These are phyloP conservation scores for Daphoenositta chrysoptera DNA, from an alignment of 2,113 vertebrate genomes.

Conservation along the genomic window DNA sequence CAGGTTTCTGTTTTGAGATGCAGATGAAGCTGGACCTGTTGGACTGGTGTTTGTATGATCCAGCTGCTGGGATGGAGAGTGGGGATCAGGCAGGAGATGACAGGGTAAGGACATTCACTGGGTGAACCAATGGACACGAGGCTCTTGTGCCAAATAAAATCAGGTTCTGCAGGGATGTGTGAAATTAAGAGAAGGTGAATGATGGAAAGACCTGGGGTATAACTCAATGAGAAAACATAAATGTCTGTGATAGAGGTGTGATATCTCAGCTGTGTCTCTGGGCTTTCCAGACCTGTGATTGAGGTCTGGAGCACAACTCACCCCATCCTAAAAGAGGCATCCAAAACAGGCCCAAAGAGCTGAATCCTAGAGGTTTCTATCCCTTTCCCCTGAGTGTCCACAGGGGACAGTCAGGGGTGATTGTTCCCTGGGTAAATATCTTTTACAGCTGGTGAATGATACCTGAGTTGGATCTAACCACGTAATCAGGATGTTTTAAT, in stretches of 20 bases:
- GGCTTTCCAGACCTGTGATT: neutral
- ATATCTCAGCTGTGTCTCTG: neutral
- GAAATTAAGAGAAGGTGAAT: neutral
- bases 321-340: neutral
- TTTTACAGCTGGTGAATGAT: neutral
- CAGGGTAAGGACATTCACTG: neutral
- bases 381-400: neutral
- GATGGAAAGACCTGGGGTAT: neutral
- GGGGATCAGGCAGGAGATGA: neutral
- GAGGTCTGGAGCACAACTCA: neutral
- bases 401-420: neutral
- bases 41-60: neutral
- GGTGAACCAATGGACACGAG: neutral
- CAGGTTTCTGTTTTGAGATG: neutral
- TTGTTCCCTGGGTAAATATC: rapidly evolving
- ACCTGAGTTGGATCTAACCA: neutral
- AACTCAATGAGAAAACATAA: neutral
- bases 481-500: neutral
- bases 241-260: neutral
- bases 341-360: neutral
- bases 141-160: neutral
- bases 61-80: neutral
- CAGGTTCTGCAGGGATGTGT: neutral
- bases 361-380: neutral
- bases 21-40: neutral